These are phyloP conservation scores for Drosophila mayaguana DNA, from an alignment of 2,888 invertebrate species.

Conservation along the genomic window DNA sequence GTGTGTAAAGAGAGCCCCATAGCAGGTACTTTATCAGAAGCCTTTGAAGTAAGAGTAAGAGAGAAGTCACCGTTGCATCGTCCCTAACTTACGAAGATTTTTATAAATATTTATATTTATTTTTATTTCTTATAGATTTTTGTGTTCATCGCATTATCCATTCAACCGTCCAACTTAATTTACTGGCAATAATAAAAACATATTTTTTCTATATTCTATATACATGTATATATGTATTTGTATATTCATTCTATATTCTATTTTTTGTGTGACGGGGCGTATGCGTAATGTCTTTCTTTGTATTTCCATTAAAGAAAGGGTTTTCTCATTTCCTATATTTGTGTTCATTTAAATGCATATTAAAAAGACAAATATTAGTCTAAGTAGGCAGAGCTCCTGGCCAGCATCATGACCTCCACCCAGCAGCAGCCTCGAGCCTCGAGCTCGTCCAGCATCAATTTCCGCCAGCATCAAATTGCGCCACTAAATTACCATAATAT, in stretches of 20 bases:
- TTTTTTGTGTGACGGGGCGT: background rate
- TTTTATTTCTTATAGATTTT: background rate
- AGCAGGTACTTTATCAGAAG: background rate
- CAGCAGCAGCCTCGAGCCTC: background rate
- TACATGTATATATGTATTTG: no score
- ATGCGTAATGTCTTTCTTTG: background rate
- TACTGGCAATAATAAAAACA: background rate
- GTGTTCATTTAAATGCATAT: conserved; percentile 39
- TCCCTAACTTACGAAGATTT: background rate
- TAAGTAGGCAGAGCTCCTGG: background rate
- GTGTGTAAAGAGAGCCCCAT: background rate
- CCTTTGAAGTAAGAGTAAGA: background rate
- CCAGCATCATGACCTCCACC: background rate
- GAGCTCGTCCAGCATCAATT: conserved; percentile 74
- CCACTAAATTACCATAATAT: conserved; percentile 83
- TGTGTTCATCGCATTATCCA: no score
- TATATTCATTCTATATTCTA: no score
- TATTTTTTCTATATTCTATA: background rate
- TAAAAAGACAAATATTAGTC: conserved; percentile 32
- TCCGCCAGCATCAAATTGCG: conserved; percentile 81
- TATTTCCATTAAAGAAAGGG: conserved; percentile 11
- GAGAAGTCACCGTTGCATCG: background rate
- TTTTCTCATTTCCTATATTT: conserved; percentile 5
- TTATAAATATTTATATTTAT: background rate
- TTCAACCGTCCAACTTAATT: background rate